A percentile compares a stretch with the other conserved stretches of the same genome.
These are phyloP conservation scores for Anagyrus pseudococci DNA, from an alignment of 2,888 invertebrate genomes.

Conservation along the genomic window DNA sequence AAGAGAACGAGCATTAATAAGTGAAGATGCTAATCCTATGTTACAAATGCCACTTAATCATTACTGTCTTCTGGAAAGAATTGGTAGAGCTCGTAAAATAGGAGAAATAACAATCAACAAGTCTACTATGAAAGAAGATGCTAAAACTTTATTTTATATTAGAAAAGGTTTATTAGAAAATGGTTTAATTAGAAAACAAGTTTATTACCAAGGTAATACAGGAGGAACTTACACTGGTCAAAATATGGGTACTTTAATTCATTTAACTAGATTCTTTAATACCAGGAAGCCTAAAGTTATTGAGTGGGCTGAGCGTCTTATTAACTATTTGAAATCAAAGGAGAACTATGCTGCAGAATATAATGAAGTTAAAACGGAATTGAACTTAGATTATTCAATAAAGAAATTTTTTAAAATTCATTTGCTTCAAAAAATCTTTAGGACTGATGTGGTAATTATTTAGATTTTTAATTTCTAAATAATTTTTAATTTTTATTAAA, in stretches of 20 bases:
- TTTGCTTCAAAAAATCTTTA: slow-evolving; percentile 65
- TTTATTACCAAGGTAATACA: slow-evolving; percentile 64
- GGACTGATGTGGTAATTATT: slow-evolving; percentile 62
- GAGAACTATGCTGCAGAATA: slow-evolving; percentile 66
- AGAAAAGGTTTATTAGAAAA: slow-evolving; percentile 68
- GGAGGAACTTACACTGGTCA: slow-evolving; percentile 58
- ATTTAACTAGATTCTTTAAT: slow-evolving; percentile 70
- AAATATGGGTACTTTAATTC: slow-evolving; percentile 63
- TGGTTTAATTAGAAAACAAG: slow-evolving; percentile 70
- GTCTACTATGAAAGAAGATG: slow-evolving; percentile 63
- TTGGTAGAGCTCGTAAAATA: slow-evolving; percentile 73
- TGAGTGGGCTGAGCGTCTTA: slow-evolving; percentile 65
- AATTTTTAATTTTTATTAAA: slow-evolving; percentile 30
- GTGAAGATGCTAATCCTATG: slow-evolving; percentile 62
- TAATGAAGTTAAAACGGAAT: slow-evolving; percentile 62
- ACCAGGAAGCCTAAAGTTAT: slow-evolving; percentile 66
- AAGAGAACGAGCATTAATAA: slow-evolving; percentile 68
- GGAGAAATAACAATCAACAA: slow-evolving; percentile 75
- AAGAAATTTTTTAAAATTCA: slow-evolving; percentile 65
- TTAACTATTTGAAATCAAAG: slow-evolving; percentile 65
- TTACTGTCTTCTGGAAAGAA: slow-evolving; percentile 76
- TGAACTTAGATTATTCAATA: slow-evolving; percentile 61
- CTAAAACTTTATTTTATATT: slow-evolving; percentile 70
- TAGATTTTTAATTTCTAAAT: slow-evolving; percentile 18
- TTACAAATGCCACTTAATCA: slow-evolving; percentile 66